phyloP scores from a whole-genome alignment of 2,113 vertebrate species.

The Gracilinanus agilis region DNA sequence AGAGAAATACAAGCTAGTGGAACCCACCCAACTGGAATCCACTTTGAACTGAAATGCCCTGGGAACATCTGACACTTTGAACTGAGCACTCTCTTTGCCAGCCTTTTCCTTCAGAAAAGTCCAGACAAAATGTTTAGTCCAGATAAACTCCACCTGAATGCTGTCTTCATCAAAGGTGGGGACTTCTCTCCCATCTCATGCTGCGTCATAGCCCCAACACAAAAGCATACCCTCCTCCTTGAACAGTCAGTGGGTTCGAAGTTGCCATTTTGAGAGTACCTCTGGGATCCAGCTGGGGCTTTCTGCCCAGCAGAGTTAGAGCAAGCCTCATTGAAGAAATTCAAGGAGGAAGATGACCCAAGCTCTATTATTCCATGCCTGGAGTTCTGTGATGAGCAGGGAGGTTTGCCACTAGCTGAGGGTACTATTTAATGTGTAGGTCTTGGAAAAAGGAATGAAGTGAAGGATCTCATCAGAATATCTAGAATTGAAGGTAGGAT shows the following conservation, averaged over 20 bases:
- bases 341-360: constrained; percentile 95
- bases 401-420: constrained; percentile 96
- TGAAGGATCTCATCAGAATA: constrained; percentile 97
- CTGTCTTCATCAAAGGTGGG: constrained; percentile 95
- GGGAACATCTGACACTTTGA: constrained; percentile 96
- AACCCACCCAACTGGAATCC: constrained; percentile 97
- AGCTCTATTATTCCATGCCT: constrained; percentile 96
- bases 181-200: constrained; percentile 91
- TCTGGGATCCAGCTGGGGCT: constrained; percentile 89
- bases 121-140: too few relatives aligned
- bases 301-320: constrained; percentile 97
- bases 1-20: constrained; percentile 96
- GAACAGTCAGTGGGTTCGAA: constrained; percentile 97
- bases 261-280: constrained; percentile 94
- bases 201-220: constrained; percentile 94
- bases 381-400: constrained; percentile 95
- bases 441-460: constrained; percentile 97
- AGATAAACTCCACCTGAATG: constrained; percentile 98
- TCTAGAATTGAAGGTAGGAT: too few relatives aligned
- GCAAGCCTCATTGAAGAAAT: constrained; percentile 97
- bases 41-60: constrained; percentile 99
- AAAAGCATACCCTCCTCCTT: constrained; percentile 99
- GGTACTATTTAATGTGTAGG: constrained; percentile 95
- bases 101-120: constrained; percentile 96
- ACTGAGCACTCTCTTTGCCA: constrained; percentile 94